Percentiles rank a stretch among this genome's conserved stretches.
These are phyloP conservation scores for Cyprinodon diabolis DNA, from an alignment of 2,797 vertebrate species.

Conservation along the genomic window DNA sequence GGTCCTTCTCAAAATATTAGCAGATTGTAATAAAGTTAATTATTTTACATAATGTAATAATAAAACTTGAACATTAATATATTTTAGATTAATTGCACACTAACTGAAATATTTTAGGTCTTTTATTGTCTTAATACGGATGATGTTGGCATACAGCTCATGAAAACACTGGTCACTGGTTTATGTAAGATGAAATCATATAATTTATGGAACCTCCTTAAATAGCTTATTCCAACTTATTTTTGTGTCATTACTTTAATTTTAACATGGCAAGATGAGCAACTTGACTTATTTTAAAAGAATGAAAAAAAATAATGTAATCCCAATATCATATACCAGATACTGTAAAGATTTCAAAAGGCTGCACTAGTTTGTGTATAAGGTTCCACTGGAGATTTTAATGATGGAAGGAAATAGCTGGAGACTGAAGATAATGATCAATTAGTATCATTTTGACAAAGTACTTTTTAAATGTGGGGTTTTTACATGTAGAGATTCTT, in stretches of 20 bases:
- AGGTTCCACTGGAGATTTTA: not conserved
- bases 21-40: no score
- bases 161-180: not conserved
- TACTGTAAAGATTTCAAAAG: not conserved
- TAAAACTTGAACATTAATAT: no score
- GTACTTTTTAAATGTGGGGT: not conserved
- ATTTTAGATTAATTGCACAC: no score
- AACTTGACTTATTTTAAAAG: not conserved
- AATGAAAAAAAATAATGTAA: not conserved
- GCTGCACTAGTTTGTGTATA: not conserved
- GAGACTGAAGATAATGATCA: not conserved
- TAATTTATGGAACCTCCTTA: not conserved
- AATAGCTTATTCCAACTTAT: not conserved
- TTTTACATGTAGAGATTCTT: not conserved
- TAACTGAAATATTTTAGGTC: no score
- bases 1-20: no score
- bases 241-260: not conserved
- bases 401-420: not conserved
- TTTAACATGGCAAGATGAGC: not conserved
- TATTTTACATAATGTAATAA: no score
- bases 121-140: not conserved
- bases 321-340: not conserved
- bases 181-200: not conserved
- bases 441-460: not conserved
- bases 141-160: no score